A percentile compares a stretch with the other conserved stretches of the same genome.
Evolutionary conservation across 2,888 invertebrate genomes (phyloP).

Genomic region (Anthophora plumipes): DNA sequence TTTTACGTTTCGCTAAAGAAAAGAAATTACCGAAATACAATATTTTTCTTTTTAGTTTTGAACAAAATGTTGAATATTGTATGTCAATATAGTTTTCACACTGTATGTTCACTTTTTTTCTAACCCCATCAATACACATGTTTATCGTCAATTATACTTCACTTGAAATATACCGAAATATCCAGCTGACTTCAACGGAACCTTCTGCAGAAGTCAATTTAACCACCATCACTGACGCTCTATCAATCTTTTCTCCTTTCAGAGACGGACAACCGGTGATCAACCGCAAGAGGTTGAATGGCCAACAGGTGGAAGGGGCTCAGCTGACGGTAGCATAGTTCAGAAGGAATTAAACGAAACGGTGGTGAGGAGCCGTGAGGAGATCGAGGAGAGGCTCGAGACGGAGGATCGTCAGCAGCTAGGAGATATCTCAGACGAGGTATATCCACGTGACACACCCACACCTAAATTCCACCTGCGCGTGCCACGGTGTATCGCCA

Average conservation of each 20-base stretch:
- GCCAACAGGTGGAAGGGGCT: constrained; percentile 69
- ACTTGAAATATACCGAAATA: too few species aligned
- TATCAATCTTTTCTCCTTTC: constrained; percentile 64
- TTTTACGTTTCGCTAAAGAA: too few species aligned
- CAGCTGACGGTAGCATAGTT: constrained; percentile 89
- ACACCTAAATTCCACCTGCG: constrained; percentile 73
- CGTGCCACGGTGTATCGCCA: constrained; percentile 46
- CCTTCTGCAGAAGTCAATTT: too few species aligned
- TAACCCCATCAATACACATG: too few species aligned
- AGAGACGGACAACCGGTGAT: constrained; percentile 86
- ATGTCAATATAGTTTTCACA: too few species aligned
- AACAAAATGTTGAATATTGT: too few species aligned
- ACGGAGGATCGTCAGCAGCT: constrained; percentile 93
- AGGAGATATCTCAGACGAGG: constrained; percentile 95
- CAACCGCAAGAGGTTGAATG: constrained; percentile 82
- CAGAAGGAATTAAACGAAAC: constrained; percentile 92
- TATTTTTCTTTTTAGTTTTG: too few species aligned
- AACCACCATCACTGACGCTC: background rate
- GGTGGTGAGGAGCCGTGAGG: constrained; percentile 92
- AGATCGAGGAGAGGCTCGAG: constrained; percentile 92
- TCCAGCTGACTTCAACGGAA: background rate
- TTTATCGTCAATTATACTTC: too few species aligned
- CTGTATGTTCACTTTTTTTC: too few species aligned
- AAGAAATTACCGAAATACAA: too few species aligned
- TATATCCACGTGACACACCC: constrained; percentile 80